Percentiles rank a stretch among this genome's conserved stretches.
These are phyloP conservation scores for Puffinus mauretanicus DNA, from an alignment of 2,113 vertebrate species.

Conservation along the genomic window DNA sequence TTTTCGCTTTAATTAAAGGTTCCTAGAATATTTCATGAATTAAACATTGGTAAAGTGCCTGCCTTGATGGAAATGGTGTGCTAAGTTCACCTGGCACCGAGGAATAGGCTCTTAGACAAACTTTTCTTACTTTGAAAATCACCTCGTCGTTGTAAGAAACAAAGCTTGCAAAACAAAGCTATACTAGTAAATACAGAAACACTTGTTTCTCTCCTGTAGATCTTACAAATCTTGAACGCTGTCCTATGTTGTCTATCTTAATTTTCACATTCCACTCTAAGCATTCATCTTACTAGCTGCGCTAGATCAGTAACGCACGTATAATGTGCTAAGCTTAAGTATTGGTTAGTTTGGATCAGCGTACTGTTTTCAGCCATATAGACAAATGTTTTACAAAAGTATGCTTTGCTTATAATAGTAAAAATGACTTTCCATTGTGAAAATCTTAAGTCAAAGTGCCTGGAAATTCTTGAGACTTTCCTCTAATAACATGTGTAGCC, in stretches of 20 bases:
- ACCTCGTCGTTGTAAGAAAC: background rate
- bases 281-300: background rate
- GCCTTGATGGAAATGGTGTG: background rate
- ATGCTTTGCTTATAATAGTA: background rate
- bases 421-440: background rate
- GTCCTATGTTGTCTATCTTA: background rate
- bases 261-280: background rate
- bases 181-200: background rate
- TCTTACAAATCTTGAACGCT: background rate
- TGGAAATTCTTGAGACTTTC: background rate
- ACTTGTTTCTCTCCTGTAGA: background rate
- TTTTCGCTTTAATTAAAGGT: background rate
- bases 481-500: background rate
- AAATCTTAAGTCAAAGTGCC: background rate
- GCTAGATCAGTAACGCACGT: accelerated
- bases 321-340: background rate
- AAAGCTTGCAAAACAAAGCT: background rate
- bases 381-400: background rate
- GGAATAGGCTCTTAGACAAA: background rate
- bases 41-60: background rate
- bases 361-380: accelerated
- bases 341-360: background rate
- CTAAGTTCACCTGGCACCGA: background rate
- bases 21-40: background rate
- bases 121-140: background rate